These are phyloP conservation scores for Tenualosa ilisha DNA, from an alignment of 2,797 vertebrate genomes.

Conservation along the genomic window DNA sequence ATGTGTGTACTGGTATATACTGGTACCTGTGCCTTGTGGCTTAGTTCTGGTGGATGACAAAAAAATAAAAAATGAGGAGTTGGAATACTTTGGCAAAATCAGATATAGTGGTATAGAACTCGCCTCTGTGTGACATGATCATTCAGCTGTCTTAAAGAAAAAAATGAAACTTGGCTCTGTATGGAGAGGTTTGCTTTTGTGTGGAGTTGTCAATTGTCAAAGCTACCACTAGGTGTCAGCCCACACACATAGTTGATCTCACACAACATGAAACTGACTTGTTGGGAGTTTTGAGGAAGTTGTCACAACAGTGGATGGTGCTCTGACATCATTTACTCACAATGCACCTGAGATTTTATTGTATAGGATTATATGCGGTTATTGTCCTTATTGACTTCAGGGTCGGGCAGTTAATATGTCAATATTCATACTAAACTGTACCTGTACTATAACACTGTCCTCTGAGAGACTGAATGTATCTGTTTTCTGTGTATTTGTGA, in stretches of 20 bases:
- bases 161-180: background rate
- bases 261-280: constrained; percentile 17
- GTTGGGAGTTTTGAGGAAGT: background rate
- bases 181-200: background rate
- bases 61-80: background rate
- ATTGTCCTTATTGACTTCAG: constrained; percentile 30
- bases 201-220: background rate
- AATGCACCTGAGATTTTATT: background rate
- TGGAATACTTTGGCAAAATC: background rate
- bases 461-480: constrained; percentile 17
- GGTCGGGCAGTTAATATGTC: constrained; percentile 27
- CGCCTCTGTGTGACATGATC: background rate
- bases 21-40: constrained; percentile 32
- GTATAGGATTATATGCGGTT: background rate
- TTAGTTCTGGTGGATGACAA: background rate
- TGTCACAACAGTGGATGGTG: background rate
- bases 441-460: background rate
- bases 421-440: constrained; percentile 38
- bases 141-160: background rate
- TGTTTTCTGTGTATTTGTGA: background rate
- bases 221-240: constrained; percentile 47
- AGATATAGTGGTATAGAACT: background rate
- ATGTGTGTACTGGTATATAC: background rate
- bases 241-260: background rate
- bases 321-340: background rate